Evolutionary conservation across 2,888 invertebrate species (phyloP).

Genomic region (Scaptomyza parva): DNA sequence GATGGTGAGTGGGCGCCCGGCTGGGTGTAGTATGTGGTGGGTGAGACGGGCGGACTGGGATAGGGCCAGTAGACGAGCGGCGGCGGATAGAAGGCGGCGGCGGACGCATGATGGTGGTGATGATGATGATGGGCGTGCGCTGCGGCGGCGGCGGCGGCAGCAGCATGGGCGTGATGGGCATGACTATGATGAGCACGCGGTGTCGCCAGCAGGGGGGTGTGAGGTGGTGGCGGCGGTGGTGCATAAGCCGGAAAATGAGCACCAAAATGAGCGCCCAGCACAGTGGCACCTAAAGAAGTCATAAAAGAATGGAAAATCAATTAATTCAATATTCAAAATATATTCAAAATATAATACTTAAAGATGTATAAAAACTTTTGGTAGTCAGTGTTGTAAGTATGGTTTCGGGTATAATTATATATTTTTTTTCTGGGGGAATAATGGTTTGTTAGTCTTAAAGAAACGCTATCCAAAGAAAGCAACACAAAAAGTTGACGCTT

Average conservation of each 20-base stretch:
- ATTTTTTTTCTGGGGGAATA: slow-evolving; percentile 3
- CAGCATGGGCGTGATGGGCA: slow-evolving; percentile 84
- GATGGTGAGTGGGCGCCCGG: slow-evolving; percentile 85
- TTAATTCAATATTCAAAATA: neutral
- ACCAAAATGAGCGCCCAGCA: slow-evolving; percentile 86
- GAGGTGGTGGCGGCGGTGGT: slow-evolving; percentile 83
- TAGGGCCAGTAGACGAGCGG: slow-evolving; percentile 96
- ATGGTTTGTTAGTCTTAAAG: slow-evolving; percentile 41
- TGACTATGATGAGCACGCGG: slow-evolving; percentile 82
- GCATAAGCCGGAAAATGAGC: slow-evolving; percentile 84
- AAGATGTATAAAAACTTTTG: slow-evolving; percentile 16
- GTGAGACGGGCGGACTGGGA: slow-evolving; percentile 97
- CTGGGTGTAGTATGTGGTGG: slow-evolving; percentile 92
- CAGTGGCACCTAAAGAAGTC: slow-evolving; percentile 86
- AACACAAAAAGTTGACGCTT: slow-evolving; percentile 36
- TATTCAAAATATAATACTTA: slow-evolving; percentile 3
- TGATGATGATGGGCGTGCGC: slow-evolving; percentile 86
- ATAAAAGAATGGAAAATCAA: neutral
- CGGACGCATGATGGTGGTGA: slow-evolving; percentile 85
- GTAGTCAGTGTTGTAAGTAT: slow-evolving; percentile 73
- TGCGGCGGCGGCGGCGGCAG: slow-evolving; percentile 63
- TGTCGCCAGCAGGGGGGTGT: slow-evolving; percentile 82
- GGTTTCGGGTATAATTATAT: slow-evolving; percentile 40
- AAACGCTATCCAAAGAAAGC: slow-evolving; percentile 35
- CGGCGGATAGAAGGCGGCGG: slow-evolving; percentile 86